phyloP scores from a whole-genome alignment of 2,888 invertebrate genomes.

The Nomada flava region DNA sequence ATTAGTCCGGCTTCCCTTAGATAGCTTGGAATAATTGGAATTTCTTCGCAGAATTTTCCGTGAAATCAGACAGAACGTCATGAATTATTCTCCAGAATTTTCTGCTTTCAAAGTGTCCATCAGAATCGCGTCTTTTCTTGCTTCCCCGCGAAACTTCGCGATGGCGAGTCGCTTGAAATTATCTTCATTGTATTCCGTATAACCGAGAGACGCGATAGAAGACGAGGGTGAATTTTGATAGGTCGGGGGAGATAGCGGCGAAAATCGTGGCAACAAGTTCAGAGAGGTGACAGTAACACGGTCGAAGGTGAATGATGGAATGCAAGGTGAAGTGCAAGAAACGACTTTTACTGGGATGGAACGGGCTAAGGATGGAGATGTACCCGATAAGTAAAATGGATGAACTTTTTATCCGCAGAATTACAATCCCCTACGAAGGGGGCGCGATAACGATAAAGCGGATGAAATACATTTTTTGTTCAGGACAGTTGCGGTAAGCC shows the following conservation, averaged over 20 bases:
- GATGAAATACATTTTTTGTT: slow-evolving; percentile 41
- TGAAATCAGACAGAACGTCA: not conserved
- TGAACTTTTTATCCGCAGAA: slow-evolving; percentile 50
- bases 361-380: slow-evolving; percentile 2
- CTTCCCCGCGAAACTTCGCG: not conserved
- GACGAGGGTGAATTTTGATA: slow-evolving; percentile 9
- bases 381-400: slow-evolving; percentile 55
- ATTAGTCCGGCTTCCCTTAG: slow-evolving; percentile 4
- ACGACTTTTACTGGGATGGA: slow-evolving; percentile 3
- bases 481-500: not conserved
- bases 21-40: not conserved
- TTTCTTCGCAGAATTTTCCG: not conserved
- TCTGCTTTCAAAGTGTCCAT: not conserved
- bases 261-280: not conserved
- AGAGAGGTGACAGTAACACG: not conserved
- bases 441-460: slow-evolving; percentile 44
- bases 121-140: not conserved
- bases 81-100: not conserved
- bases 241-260: slow-evolving; percentile 8
- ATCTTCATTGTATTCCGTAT: not conserved
- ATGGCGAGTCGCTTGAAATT: not conserved
- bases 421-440: slow-evolving; percentile 20
- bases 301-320: not conserved
- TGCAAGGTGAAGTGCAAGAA: not conserved
- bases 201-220: not conserved